A percentile compares a stretch with the other conserved stretches of the same genome.
These are phyloP conservation scores for Magallana angulata DNA, from an alignment of 1,140 invertebrate genomes.

Conservation along the genomic window DNA sequence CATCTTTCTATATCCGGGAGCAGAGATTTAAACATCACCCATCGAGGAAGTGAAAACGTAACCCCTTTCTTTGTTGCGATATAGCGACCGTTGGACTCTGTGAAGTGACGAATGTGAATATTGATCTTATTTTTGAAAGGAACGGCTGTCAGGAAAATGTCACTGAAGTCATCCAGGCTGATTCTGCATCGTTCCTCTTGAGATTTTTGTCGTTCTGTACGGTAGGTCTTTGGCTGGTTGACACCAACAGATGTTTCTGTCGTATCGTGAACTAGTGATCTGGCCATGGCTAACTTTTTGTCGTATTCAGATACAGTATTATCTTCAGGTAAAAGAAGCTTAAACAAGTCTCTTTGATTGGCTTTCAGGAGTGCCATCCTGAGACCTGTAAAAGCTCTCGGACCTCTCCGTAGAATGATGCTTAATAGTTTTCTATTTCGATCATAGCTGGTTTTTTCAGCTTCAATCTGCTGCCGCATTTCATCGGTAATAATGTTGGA, in stretches of 20 bases:
- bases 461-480: too few relatives aligned
- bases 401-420: too few relatives aligned
- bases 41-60: conserved; percentile 18
- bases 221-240: conserved; percentile 42
- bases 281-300: conserved; percentile 34
- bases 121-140: conserved; percentile 39
- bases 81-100: not conserved
- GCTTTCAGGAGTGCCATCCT: not conserved
- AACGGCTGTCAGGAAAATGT: not conserved
- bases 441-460: too few relatives aligned
- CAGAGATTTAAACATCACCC: conserved; percentile 39
- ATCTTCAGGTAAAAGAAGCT: conserved; percentile 17
- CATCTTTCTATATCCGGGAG: conserved; percentile 5
- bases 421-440: too few relatives aligned
- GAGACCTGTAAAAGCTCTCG: too few relatives aligned
- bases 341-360: conserved; percentile 37
- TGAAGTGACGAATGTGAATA: conserved; percentile 39
- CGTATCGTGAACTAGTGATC: conserved; percentile 36
- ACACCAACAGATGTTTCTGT: not conserved
- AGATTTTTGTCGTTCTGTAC: conserved; percentile 32
- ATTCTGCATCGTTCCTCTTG: conserved; percentile 42
- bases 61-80: conserved; percentile 40
- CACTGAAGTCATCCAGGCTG: conserved; percentile 38
- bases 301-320: conserved; percentile 41
- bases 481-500: too few relatives aligned